Base-by-base conservation (phyloP, 2,888 invertebrate species). In the Hypselothyrea guttata region DNA sequence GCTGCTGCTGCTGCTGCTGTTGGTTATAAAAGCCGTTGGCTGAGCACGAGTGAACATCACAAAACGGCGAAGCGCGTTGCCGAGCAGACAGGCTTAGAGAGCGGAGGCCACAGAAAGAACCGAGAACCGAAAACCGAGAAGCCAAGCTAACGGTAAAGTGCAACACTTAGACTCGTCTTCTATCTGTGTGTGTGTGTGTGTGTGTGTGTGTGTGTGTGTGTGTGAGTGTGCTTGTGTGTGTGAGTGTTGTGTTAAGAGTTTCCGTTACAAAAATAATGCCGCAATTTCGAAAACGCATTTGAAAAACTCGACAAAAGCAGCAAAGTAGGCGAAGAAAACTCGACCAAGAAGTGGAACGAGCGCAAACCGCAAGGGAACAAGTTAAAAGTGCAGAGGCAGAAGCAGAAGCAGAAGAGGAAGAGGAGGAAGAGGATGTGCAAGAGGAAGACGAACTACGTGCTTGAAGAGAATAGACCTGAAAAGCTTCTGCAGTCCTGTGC, bases 61-160 rank as follows among this genome's bases (percentile, higher is more conserved):
- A 84, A 70, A 85, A 83, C 77, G 63, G 72, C 70, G 67, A 81
- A 70, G 67, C 82, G 81, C 84, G 86, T 68, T 63, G 67, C 84
- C 67, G 86, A 84, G 75, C 84, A 81, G 65, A 66, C 77, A 60
- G 71, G 58, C 48, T 37, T 38, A 34, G 5, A 49, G 41, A 61
- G 48, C 61, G 63, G 59, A 68, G 28, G 44, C 51, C 40, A 52
- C 30, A 35, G 22, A 56, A 46, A 51, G 9, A 33, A 18, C 33
- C 28, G 45, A 28, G 31, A 57, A 8, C 7, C 53, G 46, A 40
- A 55, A 27, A 61, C 28, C 18, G 33, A 30, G 31, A 56, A 9
- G 7, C 46, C 42, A 41, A 58, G 34, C 45, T 59, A 69, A 81
- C 81, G 81, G 78, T 81, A 79, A 79, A 79, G 73, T 75, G 75